Percentiles rank a stretch among this genome's conserved stretches.
Evolutionary conservation across 2,113 vertebrate species (phyloP).

Genomic region (Genyomyrus donnyi): DNA sequence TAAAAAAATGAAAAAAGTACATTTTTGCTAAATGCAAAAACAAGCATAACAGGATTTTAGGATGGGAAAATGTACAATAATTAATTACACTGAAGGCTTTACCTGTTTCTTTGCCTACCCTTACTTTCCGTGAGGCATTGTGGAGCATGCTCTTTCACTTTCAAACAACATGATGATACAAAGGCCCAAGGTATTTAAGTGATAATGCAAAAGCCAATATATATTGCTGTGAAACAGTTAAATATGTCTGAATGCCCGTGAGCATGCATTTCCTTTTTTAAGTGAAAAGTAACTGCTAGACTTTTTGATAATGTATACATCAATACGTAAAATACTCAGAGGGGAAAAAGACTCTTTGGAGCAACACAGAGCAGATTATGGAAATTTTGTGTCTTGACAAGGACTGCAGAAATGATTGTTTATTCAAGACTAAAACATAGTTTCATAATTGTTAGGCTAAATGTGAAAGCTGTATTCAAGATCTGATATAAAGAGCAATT

Average conservation of each 20-base stretch:
- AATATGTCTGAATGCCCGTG: not conserved
- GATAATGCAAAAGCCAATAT: not conserved
- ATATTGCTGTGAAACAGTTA: not conserved
- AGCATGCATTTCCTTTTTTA: not conserved
- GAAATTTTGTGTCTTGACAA: not conserved
- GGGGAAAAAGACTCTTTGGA: not conserved
- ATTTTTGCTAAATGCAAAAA: not conserved
- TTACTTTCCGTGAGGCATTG: slow-evolving; percentile 38
- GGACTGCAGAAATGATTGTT: not conserved
- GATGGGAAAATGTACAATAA: not conserved
- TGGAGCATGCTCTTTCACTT: slow-evolving; percentile 25
- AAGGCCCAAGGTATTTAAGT: slow-evolving; percentile 34
- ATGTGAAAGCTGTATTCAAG: not conserved
- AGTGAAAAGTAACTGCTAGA: not conserved
- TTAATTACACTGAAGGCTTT: slow-evolving; percentile 5
- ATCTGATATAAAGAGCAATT: not conserved
- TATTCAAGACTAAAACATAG: not conserved
- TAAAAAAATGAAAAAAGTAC: not conserved
- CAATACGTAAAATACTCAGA: not conserved
- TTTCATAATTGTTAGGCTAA: not conserved
- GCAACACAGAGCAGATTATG: not conserved
- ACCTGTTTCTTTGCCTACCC: slow-evolving; percentile 26
- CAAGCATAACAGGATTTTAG: not conserved
- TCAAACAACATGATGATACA: slow-evolving; percentile 41
- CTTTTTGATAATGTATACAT: not conserved